Evolutionary conservation across 2,797 vertebrate genomes (phyloP), one percentile per base, ranked within the genome.

Genomic region (Scolopax rusticola): DNA sequence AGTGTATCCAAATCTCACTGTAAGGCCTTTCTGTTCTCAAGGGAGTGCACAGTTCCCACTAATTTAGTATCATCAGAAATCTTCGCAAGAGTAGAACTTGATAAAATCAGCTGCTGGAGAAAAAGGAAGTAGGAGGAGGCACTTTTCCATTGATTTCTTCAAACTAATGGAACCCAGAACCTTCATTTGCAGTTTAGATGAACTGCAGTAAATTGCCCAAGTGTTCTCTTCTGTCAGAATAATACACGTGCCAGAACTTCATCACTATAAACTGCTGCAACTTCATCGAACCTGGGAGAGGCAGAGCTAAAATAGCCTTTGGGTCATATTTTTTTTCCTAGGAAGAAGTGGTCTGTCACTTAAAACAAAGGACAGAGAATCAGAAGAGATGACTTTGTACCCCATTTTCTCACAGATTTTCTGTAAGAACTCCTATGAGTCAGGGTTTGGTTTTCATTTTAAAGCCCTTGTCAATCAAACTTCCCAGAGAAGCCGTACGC

Each of bases 141-240:
- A 56, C 92, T 93, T 90, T 92, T 73, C 79, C 75, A 30, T 63
- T 68, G 90, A 93, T 79, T 91, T 83, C 84, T 65, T 75, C 69
- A 56, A 68, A 45, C 27, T 19, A 74, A 89, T 95, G 83, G 89
- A 94, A 91, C 40, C 51, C 88, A 86, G 76, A 94, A 92, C 73
- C 82, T 85, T 92, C 87, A 85, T 83, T 94, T 90, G 92, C 96
- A 90, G 84, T 91, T 96, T 87, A 93, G 91, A 95, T 84, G 92
- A 96, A 76, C 89, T 19, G 15, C 61, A 79, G 79, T 47, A 93
- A 97, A 97, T 92, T 95, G 95, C 83, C 64, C 95, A 96, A 92
- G 78, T 90, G 84, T 76, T 93, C 71, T 84, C 56, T 91, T 43
- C 85, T 85, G 65, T 92, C 64, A 90, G 82, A 96, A 93, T 81